phyloP scores from a whole-genome alignment of 2,113 vertebrate genomes.

The mouse (Mus musculus) region GRCm39 chr14:102280501-102281000 shows the following conservation, averaged over 20 bases:
- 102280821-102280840: no score
- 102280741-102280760: constrained; percentile 5
- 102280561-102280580: constrained; percentile 46
- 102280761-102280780: no score
- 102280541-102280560: constrained; percentile 21
- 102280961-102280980: no score
- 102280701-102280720: background rate
- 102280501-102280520: constrained; percentile 77
- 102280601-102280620: constrained; percentile 73
- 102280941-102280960: no score
- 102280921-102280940: no score
- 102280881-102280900: no score
- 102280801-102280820: no score
- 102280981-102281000: no score
- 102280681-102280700: background rate
- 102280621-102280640: constrained; percentile 72
- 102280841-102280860: no score
- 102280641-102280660: constrained; percentile 58
- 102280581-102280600: constrained; percentile 74
- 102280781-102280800: no score
- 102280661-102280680: constrained; percentile 48
- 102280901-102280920: no score
- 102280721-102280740: background rate
- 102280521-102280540: constrained; percentile 47
- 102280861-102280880: no score